These are phyloP conservation scores for Hemistola chrysoprasaria DNA, from an alignment of 2,888 invertebrate species.

Conservation along the genomic window DNA sequence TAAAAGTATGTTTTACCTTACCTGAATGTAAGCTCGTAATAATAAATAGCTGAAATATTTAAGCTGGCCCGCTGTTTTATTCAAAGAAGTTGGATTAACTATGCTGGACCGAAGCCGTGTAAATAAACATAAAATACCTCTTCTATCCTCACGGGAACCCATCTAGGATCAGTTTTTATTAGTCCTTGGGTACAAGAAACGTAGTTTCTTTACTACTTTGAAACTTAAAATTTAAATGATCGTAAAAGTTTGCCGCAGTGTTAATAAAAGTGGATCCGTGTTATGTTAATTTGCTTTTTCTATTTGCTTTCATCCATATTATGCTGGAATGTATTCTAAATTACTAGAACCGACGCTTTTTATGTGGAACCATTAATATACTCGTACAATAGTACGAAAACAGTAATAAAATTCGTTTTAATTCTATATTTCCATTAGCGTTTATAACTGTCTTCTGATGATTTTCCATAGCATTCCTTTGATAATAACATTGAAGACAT, in stretches of 20 bases:
- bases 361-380: too few species aligned
- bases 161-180: constrained; percentile 4
- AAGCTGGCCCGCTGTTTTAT: not conserved
- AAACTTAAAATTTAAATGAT: constrained; percentile 15
- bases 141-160: not conserved
- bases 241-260: constrained; percentile 12
- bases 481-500: too few species aligned
- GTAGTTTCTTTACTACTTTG: constrained; percentile 9
- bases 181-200: constrained; percentile 1
- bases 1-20: too few species aligned
- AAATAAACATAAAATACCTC: not conserved
- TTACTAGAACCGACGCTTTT: too few species aligned
- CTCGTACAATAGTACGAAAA: too few species aligned
- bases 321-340: too few species aligned
- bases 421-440: too few species aligned
- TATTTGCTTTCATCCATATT: constrained; percentile 3
- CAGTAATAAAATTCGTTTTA: too few species aligned
- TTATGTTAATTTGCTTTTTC: constrained; percentile 6
- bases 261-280: constrained; percentile 5
- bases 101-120: not conserved
- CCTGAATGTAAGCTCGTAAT: too few species aligned
- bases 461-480: too few species aligned
- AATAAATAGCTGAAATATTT: too few species aligned
- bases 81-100: not conserved
- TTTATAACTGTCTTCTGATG: too few species aligned